A percentile compares a stretch with the other conserved stretches of the same genome.
These are phyloP conservation scores for Meteorus sp. DNA, from an alignment of 1,140 invertebrate genomes.

Conservation along the genomic window DNA sequence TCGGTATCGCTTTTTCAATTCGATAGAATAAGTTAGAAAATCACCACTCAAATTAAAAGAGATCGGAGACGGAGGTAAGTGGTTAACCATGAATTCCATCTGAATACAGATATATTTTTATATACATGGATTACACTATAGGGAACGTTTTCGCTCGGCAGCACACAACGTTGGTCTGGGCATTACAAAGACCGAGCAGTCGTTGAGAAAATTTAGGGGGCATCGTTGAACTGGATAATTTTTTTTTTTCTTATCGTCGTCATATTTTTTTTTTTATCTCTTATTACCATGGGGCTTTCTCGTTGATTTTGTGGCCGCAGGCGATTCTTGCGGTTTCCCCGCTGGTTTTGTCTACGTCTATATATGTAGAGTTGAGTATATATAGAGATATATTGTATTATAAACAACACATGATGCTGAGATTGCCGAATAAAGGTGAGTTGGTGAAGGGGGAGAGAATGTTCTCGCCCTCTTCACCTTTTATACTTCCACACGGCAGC, in stretches of 20 bases:
- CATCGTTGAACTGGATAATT: neutral
- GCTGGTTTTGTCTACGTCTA: neutral
- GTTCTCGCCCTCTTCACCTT: conserved; percentile 4
- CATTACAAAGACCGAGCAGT: neutral
- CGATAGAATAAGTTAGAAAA: no score
- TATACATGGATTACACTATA: no score
- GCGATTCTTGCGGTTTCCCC: conserved; percentile 17
- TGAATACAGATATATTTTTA: no score
- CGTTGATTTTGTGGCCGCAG: neutral
- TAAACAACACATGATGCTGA: neutral
- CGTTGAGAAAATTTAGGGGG: neutral
- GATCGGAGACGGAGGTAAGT: neutral
- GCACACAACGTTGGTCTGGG: no score
- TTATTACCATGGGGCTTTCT: neutral
- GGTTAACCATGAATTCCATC: neutral
- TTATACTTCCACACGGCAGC: conserved; percentile 9
- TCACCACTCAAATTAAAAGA: no score
- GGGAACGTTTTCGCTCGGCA: no score
- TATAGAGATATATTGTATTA: neutral
- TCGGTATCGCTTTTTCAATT: no score
- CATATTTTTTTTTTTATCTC: no score
- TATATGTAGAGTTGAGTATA: no score
- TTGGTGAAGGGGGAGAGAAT: no score
- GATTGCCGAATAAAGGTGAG: neutral
- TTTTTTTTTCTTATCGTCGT: neutral